A percentile compares a stretch with the other conserved stretches of the same genome.
phyloP scores from a whole-genome alignment of 2,888 invertebrate genomes.

The Drosophila imparisetae region DNA sequence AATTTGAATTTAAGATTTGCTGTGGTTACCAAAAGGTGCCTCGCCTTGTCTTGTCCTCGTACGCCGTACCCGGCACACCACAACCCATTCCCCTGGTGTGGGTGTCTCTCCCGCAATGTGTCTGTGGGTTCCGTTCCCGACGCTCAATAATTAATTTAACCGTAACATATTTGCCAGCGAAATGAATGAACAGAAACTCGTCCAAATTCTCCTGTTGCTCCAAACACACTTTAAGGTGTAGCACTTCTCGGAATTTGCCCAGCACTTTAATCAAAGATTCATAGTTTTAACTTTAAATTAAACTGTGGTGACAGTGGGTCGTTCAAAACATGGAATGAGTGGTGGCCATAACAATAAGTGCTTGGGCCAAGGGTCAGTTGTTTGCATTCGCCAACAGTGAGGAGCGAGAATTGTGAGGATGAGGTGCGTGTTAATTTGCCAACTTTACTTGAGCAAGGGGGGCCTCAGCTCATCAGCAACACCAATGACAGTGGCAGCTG shows the following conservation, averaged over 20 bases:
- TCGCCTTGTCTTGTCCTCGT: slow-evolving; percentile 17
- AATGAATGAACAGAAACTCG: slow-evolving; percentile 52
- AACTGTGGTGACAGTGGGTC: slow-evolving; percentile 36
- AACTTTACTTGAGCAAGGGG: slow-evolving; percentile 44
- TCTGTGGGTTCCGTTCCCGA: slow-evolving; percentile 36
- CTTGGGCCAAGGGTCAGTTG: slow-evolving; percentile 66
- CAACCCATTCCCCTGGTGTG: background rate
- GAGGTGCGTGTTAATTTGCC: slow-evolving; percentile 74
- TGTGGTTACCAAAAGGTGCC: slow-evolving; percentile 73
- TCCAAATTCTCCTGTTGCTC: background rate
- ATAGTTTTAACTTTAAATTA: slow-evolving; percentile 75
- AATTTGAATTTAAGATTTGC: slow-evolving; percentile 81
- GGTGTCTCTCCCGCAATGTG: slow-evolving; percentile 44
- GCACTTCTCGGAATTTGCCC: slow-evolving; percentile 21
- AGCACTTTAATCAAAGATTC: slow-evolving; percentile 74
- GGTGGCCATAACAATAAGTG: slow-evolving; percentile 41
- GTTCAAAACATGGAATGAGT: background rate
- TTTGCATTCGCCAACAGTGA: slow-evolving; percentile 51
- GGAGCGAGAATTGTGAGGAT: slow-evolving; percentile 10
- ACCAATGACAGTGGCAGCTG: slow-evolving; percentile 56
- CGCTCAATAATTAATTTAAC: slow-evolving; percentile 76
- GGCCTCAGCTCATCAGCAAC: slow-evolving; percentile 15
- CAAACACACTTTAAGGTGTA: slow-evolving; percentile 9
- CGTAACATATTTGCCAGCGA: slow-evolving; percentile 65
- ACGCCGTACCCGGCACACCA: background rate